phyloP scores from a whole-genome alignment of 2,113 vertebrate genomes.

The Uria lomvia region DNA sequence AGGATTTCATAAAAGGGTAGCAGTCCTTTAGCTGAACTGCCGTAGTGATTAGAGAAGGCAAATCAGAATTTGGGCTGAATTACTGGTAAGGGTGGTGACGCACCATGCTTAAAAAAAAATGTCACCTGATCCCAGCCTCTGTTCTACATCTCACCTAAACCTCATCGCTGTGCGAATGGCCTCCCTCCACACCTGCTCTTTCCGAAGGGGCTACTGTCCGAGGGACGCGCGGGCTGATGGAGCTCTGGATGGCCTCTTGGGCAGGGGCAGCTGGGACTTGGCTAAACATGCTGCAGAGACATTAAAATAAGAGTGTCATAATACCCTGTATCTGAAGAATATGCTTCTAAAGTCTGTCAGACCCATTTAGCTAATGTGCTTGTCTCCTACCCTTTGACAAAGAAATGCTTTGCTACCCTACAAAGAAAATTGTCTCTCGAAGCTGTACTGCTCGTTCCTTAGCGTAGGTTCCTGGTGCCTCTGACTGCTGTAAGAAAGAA shows the following conservation, averaged over 20 bases:
- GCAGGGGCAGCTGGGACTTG: not conserved
- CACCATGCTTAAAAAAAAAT: not conserved
- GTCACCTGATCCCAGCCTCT: not conserved
- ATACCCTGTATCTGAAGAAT: not conserved
- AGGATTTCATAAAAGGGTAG: not conserved
- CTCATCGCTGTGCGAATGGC: fast-evolving
- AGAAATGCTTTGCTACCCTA: not conserved
- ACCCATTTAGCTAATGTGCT: not conserved
- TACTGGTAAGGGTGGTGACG: not conserved
- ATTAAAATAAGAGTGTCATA: not conserved
- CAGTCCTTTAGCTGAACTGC: not conserved
- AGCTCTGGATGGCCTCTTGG: not conserved
- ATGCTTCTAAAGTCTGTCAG: not conserved
- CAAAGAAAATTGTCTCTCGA: slow-evolving; percentile 17
- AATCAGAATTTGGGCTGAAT: not conserved
- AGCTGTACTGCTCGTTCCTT: slow-evolving; percentile 39
- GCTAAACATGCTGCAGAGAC: not conserved
- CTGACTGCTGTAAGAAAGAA: slow-evolving; percentile 83
- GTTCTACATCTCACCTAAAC: not conserved
- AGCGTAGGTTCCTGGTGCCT: slow-evolving; percentile 66
- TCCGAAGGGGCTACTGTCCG: not conserved
- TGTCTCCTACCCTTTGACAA: not conserved
- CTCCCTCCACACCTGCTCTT: not conserved
- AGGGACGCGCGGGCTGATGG: not conserved
- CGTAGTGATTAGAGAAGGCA: not conserved